These are phyloP conservation scores for Chromoteleia sp. DNA, from an alignment of 2,888 invertebrate genomes.

Conservation along the genomic window DNA sequence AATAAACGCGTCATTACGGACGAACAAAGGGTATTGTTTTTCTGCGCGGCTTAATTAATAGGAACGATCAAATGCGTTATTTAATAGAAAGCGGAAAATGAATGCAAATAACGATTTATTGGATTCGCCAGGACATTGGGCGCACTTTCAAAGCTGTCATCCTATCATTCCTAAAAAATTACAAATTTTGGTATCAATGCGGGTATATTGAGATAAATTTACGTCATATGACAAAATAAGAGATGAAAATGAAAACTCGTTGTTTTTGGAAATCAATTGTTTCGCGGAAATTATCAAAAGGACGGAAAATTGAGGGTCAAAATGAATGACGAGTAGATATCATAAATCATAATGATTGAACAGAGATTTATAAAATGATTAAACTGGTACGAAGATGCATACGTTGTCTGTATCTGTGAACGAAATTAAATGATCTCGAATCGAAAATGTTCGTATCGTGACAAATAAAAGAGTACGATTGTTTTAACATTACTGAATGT, in stretches of 20 bases:
- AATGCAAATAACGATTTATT: constrained; percentile 62
- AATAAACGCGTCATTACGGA: constrained; percentile 32
- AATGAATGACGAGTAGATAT: too few species aligned
- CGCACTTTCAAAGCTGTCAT: constrained; percentile 21
- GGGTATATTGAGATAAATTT: constrained; percentile 28
- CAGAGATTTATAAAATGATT: too few species aligned
- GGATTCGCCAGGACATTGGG: background rate
- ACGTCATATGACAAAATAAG: constrained; percentile 1
- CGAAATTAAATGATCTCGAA: too few species aligned
- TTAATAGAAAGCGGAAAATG: constrained; percentile 34
- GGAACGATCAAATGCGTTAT: constrained; percentile 33
- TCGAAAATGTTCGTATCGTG: too few species aligned
- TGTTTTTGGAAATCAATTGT: constrained; percentile 2
- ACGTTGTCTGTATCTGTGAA: too few species aligned
- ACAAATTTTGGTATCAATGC: constrained; percentile 28
- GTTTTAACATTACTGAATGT: too few species aligned
- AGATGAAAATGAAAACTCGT: background rate
- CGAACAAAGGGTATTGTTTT: constrained; percentile 52
- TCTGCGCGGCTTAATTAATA: constrained; percentile 49
- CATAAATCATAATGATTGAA: too few species aligned
- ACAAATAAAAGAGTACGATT: too few species aligned
- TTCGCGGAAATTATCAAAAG: background rate
- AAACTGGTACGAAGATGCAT: too few species aligned
- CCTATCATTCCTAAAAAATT: constrained; percentile 38
- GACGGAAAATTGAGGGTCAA: too few species aligned